Evolutionary conservation across 2,797 vertebrate genomes (phyloP), one percentile per base, ranked within the genome.

Genomic region (Oreochromis grahami): DNA sequence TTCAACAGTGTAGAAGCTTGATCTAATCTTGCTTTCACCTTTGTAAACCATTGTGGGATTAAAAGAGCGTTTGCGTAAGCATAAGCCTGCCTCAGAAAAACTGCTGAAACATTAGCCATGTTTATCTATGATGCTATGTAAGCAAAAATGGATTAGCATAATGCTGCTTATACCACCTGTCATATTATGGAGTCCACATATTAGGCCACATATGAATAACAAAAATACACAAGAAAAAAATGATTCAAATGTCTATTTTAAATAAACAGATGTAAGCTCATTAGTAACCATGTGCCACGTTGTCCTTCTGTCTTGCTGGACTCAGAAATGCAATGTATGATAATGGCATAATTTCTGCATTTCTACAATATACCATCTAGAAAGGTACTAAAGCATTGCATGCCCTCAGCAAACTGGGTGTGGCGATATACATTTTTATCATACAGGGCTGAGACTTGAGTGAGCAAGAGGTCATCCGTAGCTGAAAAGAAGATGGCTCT

Each of bases 401-500:
- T 38, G 53, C 13, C 32, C 6, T n/a, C 0, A 63, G 38, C 51
- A 48, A 1, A 5, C 26, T 45, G 80, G 87, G 80, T 86, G 88
- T 85, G 80, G 74, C 77, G 29, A 78, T 63, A 21, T 38, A 79
- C 53, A 80, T 86, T 50, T 86, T 5, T 83, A 43, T 81, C 48
- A 82, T 78, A 77, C 78, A 58, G 15, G 50, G 72, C 81, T 83
- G 55, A 76, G 50, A 77, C 76, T 87, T 90, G 72, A 85, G 76
- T 7, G 29, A 80, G 74, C 53, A 63, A 83, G 78, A 88, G 91
- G 88, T 94, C 90, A 89, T 51, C 85, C 24, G 19, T 76, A 92
- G 89, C 92, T 93, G 87, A 93, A 90, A 79, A 72, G 90, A 91
- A 84, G 89, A 92, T 90, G 80, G 80, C 77, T 87, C 68, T 78